Percentiles rank a stretch among this genome's conserved stretches.
Evolutionary conservation across 2,113 vertebrate genomes (phyloP).

Genomic region (Herpailurus yagouaroundi): DNA sequence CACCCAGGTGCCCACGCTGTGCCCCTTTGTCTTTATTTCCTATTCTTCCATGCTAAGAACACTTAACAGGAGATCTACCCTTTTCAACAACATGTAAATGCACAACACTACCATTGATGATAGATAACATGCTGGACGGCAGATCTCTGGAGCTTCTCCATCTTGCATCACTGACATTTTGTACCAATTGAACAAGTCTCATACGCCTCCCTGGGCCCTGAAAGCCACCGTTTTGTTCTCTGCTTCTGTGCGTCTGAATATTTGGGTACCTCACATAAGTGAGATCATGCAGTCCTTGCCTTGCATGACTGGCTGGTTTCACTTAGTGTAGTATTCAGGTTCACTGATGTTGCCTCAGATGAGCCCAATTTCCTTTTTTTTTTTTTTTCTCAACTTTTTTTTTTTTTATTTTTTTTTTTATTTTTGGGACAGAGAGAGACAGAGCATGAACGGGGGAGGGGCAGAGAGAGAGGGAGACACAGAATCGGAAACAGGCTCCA

Average conservation of each 20-base stretch:
- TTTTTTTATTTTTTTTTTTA: too few relatives aligned
- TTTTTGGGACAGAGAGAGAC: too few relatives aligned
- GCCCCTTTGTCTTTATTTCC: neutral
- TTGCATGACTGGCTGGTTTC: neutral
- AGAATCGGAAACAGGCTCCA: too few relatives aligned
- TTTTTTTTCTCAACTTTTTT: too few relatives aligned
- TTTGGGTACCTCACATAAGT: fast-evolving
- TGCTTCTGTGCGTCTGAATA: neutral
- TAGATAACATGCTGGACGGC: fast-evolving
- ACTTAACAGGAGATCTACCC: too few relatives aligned
- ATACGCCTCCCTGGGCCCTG: neutral
- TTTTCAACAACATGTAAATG: neutral
- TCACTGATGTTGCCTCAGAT: too few relatives aligned
- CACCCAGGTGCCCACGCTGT: too few relatives aligned
- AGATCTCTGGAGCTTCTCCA: neutral
- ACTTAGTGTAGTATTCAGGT: neutral
- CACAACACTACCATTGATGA: fast-evolving
- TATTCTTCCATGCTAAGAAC: neutral
- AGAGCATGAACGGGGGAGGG: too few relatives aligned
- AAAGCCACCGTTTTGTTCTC: neutral
- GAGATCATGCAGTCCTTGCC: neutral
- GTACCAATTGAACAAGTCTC: neutral
- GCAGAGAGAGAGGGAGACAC: too few relatives aligned
- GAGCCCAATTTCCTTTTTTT: neutral
- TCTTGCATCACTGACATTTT: neutral